phyloP scores from a whole-genome alignment of 2,888 invertebrate genomes.

The Agrotis exclamationis region DNA sequence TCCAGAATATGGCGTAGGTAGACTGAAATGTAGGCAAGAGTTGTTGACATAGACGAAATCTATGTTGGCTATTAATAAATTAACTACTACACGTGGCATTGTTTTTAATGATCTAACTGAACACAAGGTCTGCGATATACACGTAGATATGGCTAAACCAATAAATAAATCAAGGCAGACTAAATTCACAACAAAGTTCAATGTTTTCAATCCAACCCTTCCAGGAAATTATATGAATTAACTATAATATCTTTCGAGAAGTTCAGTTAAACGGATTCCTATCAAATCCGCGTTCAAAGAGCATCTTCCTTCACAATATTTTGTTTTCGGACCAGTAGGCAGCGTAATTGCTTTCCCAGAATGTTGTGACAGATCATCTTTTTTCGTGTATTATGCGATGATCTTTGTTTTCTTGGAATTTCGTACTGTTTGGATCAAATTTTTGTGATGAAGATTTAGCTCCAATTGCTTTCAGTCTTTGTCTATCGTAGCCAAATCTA shows the following conservation, averaged over 20 bases:
- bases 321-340: slow-evolving; percentile 43
- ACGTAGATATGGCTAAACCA: neutral
- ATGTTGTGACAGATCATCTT: slow-evolving; percentile 22
- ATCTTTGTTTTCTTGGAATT: neutral
- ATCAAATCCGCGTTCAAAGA: slow-evolving; percentile 32
- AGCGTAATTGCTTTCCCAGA: slow-evolving; percentile 51
- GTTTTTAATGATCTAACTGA: slow-evolving; percentile 22
- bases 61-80: slow-evolving; percentile 22
- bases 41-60: slow-evolving; percentile 9
- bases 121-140: neutral
- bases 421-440: neutral
- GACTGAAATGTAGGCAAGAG: neutral
- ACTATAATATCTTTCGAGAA: slow-evolving; percentile 33
- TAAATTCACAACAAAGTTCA: slow-evolving; percentile 22
- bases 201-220: slow-evolving; percentile 11
- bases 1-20: slow-evolving; percentile 9
- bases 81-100: slow-evolving; percentile 38
- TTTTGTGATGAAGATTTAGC: slow-evolving; percentile 1
- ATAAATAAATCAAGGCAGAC: neutral
- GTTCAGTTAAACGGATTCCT: slow-evolving; percentile 36
- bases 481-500: slow-evolving; percentile 10
- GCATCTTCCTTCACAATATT: slow-evolving; percentile 45
- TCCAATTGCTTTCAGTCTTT: neutral
- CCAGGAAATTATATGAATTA: slow-evolving; percentile 28
- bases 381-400: neutral